These are phyloP conservation scores for Pristionchus exspectatus DNA, from an alignment of 2,888 invertebrate genomes.

Conservation along the genomic window DNA sequence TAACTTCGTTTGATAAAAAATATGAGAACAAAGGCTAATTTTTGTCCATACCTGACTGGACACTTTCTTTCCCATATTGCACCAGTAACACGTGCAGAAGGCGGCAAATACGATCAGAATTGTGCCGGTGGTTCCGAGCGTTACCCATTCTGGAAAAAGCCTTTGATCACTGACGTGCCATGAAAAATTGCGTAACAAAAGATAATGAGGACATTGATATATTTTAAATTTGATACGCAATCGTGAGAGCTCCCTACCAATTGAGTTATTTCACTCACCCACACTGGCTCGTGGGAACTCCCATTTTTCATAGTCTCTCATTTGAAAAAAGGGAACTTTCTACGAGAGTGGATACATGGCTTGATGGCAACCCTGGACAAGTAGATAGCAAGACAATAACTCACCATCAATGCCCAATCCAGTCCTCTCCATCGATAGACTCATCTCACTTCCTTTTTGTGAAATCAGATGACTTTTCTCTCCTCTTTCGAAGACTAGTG, in stretches of 20 bases:
- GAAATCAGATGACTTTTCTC: not conserved
- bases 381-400: too few relatives aligned
- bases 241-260: too few relatives aligned
- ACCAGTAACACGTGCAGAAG: not conserved
- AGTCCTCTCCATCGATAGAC: not conserved
- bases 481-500: not conserved
- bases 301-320: too few relatives aligned
- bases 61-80: not conserved
- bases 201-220: too few relatives aligned
- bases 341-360: too few relatives aligned
- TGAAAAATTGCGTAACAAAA: too few relatives aligned
- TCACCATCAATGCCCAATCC: not conserved
- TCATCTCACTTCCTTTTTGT: not conserved
- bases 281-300: too few relatives aligned
- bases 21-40: not conserved
- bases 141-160: conserved; percentile 18
- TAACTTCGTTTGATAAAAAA: not conserved
- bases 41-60: not conserved
- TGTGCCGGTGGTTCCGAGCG: not conserved
- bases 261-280: too few relatives aligned
- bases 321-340: too few relatives aligned
- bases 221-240: too few relatives aligned
- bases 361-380: too few relatives aligned
- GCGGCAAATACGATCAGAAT: not conserved
- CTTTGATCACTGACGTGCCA: too few relatives aligned